phyloP scores from a whole-genome alignment of 2,888 invertebrate genomes.

The Stenchaetothrips biformis region DNA sequence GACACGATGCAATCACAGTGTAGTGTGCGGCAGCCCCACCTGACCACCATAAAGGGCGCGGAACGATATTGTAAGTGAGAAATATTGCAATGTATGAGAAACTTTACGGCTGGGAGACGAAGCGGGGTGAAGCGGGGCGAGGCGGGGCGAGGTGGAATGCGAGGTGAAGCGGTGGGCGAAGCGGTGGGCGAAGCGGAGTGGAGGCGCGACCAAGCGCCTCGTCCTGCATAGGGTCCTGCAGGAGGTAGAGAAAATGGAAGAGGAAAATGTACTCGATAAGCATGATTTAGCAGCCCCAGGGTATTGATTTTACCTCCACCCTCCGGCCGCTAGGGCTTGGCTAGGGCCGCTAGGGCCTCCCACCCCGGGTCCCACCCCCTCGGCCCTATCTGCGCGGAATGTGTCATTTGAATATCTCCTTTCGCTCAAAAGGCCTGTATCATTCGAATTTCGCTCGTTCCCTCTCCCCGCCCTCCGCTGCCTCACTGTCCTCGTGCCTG shows the following conservation, averaged over 20 bases:
- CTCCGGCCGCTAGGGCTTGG: background rate
- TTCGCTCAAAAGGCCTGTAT: slow-evolving; percentile 21
- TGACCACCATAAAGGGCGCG: background rate
- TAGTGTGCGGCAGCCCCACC: background rate
- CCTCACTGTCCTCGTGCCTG: background rate
- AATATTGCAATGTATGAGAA: slow-evolving; percentile 23
- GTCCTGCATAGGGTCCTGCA: background rate
- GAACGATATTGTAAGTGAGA: slow-evolving; percentile 1
- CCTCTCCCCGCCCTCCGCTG: background rate
- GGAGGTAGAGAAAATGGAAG: slow-evolving; percentile 15
- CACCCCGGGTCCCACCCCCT: background rate
- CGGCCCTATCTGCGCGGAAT: background rate
- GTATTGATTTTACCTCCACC: slow-evolving; percentile 15
- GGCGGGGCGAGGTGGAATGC: background rate
- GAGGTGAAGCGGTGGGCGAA: background rate
- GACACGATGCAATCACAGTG: too few species aligned
- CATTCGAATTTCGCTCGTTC: slow-evolving; percentile 5
- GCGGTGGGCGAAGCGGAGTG: background rate
- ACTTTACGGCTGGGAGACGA: background rate
- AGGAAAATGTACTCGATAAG: slow-evolving; percentile 19
- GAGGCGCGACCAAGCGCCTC: too few species aligned
- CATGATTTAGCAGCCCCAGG: slow-evolving; percentile 17
- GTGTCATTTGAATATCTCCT: slow-evolving; percentile 25
- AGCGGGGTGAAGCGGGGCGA: background rate
- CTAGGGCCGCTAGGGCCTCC: background rate